Evolutionary conservation across 1,140 invertebrate species (phyloP).

Genomic region (Trichonephila clavata): DNA sequence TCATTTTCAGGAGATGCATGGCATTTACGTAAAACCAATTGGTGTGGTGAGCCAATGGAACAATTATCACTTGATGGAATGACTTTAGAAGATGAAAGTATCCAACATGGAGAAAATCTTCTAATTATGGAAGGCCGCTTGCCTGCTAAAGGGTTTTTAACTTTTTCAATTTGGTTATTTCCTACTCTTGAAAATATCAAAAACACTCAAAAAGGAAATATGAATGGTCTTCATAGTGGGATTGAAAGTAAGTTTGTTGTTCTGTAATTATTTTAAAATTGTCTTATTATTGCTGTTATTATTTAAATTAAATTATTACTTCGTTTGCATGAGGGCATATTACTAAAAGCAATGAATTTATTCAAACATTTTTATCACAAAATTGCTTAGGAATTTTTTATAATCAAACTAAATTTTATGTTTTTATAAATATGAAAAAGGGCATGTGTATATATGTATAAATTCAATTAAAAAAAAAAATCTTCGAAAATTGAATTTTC

Average conservation of each 20-base stretch:
- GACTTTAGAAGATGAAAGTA: slow-evolving; percentile 71
- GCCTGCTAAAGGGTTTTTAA: slow-evolving; percentile 69
- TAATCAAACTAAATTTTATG: too few relatives aligned
- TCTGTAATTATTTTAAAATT: neutral
- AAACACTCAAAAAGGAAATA: slow-evolving; percentile 32
- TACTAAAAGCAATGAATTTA: too few relatives aligned
- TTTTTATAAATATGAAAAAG: too few relatives aligned
- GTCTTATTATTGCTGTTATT: neutral
- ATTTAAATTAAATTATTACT: too few relatives aligned
- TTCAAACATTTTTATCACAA: too few relatives aligned
- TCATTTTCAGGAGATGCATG: slow-evolving; percentile 65
- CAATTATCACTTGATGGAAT: slow-evolving; percentile 49
- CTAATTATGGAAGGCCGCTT: slow-evolving; percentile 62
- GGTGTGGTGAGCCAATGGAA: slow-evolving; percentile 71
- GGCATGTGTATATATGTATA: too few relatives aligned
- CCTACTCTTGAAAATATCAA: slow-evolving; percentile 51
- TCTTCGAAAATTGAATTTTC: too few relatives aligned
- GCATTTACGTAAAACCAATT: slow-evolving; percentile 72
- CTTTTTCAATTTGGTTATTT: slow-evolving; percentile 64
- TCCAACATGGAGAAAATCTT: slow-evolving; percentile 71
- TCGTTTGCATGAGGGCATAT: too few relatives aligned
- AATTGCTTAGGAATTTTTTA: too few relatives aligned
- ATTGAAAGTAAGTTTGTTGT: slow-evolving; percentile 48
- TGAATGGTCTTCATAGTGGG: slow-evolving; percentile 59
- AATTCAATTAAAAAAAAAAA: too few relatives aligned